A percentile compares a stretch with the other conserved stretches of the same genome.
phyloP scores from a whole-genome alignment of 2,797 vertebrate species.

The Eulemur albifrons region DNA sequence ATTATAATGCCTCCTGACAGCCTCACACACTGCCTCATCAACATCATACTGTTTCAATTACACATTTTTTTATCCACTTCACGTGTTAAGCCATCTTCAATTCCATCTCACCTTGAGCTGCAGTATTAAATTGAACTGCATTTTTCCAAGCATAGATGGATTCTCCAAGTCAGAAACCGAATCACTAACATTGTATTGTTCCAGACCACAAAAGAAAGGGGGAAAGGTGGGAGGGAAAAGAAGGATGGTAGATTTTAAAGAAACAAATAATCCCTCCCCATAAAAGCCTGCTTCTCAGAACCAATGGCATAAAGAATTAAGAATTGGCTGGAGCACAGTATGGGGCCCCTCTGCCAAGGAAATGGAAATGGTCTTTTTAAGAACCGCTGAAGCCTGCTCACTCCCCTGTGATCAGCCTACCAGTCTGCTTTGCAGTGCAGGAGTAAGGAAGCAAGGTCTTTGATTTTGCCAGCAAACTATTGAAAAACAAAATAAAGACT shows the following conservation, averaged over 20 bases:
- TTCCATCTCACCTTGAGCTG: slow-evolving; percentile 78
- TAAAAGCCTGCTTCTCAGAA: slow-evolving; percentile 64
- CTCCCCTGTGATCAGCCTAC: slow-evolving; percentile 75
- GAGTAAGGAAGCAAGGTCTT: slow-evolving; percentile 65
- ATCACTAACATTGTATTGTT: slow-evolving; percentile 69
- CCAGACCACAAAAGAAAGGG: slow-evolving; percentile 59
- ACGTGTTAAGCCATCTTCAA: slow-evolving; percentile 75
- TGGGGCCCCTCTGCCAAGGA: slow-evolving; percentile 61
- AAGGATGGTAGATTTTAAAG: slow-evolving; percentile 51
- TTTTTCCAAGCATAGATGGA: slow-evolving; percentile 66
- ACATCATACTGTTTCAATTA: slow-evolving; percentile 83
- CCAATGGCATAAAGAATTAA: slow-evolving; percentile 61
- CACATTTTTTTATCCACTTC: slow-evolving; percentile 77
- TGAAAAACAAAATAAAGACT: slow-evolving; percentile 61
- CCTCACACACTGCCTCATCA: slow-evolving; percentile 80
- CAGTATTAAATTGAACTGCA: slow-evolving; percentile 75
- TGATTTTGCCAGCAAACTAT: slow-evolving; percentile 60
- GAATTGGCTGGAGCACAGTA: slow-evolving; percentile 59
- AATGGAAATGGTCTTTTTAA: slow-evolving; percentile 74
- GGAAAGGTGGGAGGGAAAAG: slow-evolving; percentile 39
- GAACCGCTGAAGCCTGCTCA: slow-evolving; percentile 62
- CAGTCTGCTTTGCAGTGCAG: slow-evolving; percentile 37
- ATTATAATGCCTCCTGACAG: slow-evolving; percentile 81
- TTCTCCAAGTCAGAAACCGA: slow-evolving; percentile 75
- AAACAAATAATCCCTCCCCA: slow-evolving; percentile 77